Conservation (phyloP, 2,888 invertebrate species). For the Gymnoscelis rufifasciata region DNA sequence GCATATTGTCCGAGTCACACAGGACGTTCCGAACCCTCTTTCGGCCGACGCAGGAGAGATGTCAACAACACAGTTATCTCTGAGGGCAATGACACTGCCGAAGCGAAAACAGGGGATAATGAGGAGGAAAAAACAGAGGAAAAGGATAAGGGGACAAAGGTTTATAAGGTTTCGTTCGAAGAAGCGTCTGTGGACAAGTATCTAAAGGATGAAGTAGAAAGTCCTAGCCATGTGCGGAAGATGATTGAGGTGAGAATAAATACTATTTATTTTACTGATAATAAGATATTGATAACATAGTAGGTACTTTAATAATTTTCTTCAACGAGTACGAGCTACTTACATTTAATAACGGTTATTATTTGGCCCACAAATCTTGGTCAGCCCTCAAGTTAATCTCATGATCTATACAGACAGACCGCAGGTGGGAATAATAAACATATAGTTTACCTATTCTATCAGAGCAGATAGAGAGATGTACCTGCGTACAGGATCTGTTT, state of each 20-base stretch:
- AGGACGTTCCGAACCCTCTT: constrained; percentile 91
- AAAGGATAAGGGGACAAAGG: constrained; percentile 36
- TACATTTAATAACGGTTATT: too few relatives aligned
- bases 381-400: too few relatives aligned
- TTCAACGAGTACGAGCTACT: too few relatives aligned
- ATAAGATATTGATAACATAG: not conserved
- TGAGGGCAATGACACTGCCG: constrained; percentile 57
- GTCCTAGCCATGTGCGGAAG: constrained; percentile 89
- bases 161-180: constrained; percentile 64
- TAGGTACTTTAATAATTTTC: too few relatives aligned
- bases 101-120: constrained; percentile 38
- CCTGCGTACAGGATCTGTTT: too few relatives aligned
- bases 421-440: too few relatives aligned
- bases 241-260: constrained; percentile 87
- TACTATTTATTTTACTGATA: not conserved
- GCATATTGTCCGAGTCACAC: constrained; percentile 90
- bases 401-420: too few relatives aligned
- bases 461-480: too few relatives aligned
- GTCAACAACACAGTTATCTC: constrained; percentile 56
- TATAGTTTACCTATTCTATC: too few relatives aligned
- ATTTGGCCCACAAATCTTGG: too few relatives aligned
- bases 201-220: constrained; percentile 75
- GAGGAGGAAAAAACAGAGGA: constrained; percentile 32
- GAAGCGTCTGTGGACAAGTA: constrained; percentile 65
- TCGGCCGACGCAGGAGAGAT: constrained; percentile 84